Evolutionary conservation across 2,888 invertebrate genomes (phyloP), one percentile per base, ranked within the genome.

Genomic region (Oeneis ivallda): DNA sequence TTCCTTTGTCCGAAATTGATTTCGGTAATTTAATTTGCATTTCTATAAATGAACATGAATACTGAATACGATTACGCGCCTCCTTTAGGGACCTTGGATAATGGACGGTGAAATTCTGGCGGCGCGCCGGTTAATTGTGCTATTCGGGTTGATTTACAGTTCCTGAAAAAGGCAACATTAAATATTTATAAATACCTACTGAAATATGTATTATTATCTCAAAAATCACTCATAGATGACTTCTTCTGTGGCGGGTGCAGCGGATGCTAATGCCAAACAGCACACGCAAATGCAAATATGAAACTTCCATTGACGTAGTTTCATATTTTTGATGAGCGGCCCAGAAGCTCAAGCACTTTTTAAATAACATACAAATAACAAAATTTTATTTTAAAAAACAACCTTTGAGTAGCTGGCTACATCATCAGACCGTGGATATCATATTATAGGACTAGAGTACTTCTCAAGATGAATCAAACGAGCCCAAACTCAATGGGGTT

Each of bases 1-100:
- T 62, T 64, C 62, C 69, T 69, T 71, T 71, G 62, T 62, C 19
- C 62, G 39, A 64, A 68, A 68, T 60, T 60, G 68, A 57, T 68
- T 63, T 57, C 52, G 56, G 63, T 62, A 63, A 68, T 68, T 66
- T 66, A 66, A 68, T 66, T 66, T 62, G 62, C 62, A 62, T 62
- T 54, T 62, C 62, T 62, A 54, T 62, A 62, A 62, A 45, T 62
- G 62, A 54, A 54, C 45, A 62, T 34, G 62, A 62, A 62, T 45
- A 54, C 53, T 62, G 53, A 53, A 54, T 43, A 53, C 50, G 34
- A 52, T 61, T 52, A 61, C 49, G 49, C 19, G 13, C n/a, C 59
- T 60, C 59, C 59, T 49, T 49, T 39, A 45, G 56, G 39, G 56
- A 19, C 56, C 41, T 41, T 41, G 41, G 56, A 56, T 56, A 54